Evolutionary conservation across 2,888 invertebrate genomes (phyloP), one percentile per base, ranked within the genome.

Genomic region (Pomacea canaliculata): DNA sequence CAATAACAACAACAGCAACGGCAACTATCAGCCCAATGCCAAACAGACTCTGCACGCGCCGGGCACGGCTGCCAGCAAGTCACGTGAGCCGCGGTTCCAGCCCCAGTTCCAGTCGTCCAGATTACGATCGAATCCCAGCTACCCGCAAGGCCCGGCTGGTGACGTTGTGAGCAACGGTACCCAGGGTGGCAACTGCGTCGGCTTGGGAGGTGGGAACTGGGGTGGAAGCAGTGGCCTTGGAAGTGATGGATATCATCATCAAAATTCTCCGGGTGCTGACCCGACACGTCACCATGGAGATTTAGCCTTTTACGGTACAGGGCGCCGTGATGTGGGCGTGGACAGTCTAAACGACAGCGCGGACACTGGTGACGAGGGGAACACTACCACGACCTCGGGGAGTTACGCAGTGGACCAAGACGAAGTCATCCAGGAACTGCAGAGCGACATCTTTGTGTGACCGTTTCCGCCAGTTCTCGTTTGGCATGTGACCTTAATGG

Each of bases 311-410:
- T 67, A 59, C 48, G 73, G 73, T 7, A 49, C 19, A 8, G 68
- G 68, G n/a, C 18, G 66, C 23, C 23, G 72, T 19, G 66, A 72
- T 23, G 18, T 66, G 65, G n/a, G 51, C 13, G 56, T 56, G n/a
- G 81, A 81, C 69, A 66, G 70, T 62, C 63, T 81, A n/a, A 81
- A 76, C 56, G 77, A 79, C 70, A 76, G 76, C 59, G 76, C 71
- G 5, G 76, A 71, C 19, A 67, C 73, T 18, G 62, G 63, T 3
- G 79, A 81, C 13, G 78, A 78, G 59, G 78, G 78, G 27, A 77
- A 76, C 63, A 77, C 77, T 27, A 78, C 77, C 18, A 81, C 79
- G 12, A 76, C 77, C 8, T 78, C 78, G 19, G 81, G 78, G 5
- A 80, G 79, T 49, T 81, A 81, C 72, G 76, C 75, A 23, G 72